Conservation (phyloP, 2,797 vertebrate genomes). For the Leptodactylus fallax region DNA sequence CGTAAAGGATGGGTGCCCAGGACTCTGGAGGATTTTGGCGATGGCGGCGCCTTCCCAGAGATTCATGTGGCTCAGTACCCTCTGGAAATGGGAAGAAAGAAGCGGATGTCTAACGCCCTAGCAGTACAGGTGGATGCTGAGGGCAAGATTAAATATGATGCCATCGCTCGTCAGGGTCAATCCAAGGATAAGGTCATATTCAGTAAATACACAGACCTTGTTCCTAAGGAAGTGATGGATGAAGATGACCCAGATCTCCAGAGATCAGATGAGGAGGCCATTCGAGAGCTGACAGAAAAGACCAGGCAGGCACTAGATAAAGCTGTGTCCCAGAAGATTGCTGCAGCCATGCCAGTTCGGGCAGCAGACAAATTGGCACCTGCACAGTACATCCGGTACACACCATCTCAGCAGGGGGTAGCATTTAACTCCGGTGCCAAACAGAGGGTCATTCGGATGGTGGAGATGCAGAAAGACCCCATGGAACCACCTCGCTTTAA, state of each 20-base stretch:
- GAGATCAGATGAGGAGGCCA: conserved; percentile 91
- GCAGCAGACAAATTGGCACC: conserved; percentile 97
- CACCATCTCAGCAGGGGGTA: conserved; percentile 96
- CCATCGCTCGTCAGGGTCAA: conserved; percentile 94
- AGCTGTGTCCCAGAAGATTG: conserved; percentile 96
- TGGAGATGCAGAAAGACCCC: conserved; percentile 99
- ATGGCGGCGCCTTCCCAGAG: conserved; percentile 98
- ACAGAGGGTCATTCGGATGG: conserved; percentile 98
- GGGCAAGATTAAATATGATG: conserved; percentile 97
- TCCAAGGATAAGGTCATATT: conserved; percentile 97
- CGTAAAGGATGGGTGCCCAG: conserved; percentile 94
- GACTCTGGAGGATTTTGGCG: conserved; percentile 91
- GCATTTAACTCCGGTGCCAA: conserved; percentile 98
- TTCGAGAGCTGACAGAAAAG: conserved; percentile 97
- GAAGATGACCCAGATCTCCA: conserved; percentile 90
- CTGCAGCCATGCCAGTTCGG: conserved; percentile 97
- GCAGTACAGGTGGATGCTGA: conserved; percentile 96
- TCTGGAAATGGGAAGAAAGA: conserved; percentile 95
- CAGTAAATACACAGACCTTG: conserved; percentile 96
- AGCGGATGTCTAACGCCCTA: conserved; percentile 93
- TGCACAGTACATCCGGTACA: conserved; percentile 98
- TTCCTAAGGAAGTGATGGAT: conserved; percentile 95
- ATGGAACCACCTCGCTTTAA: conserved; percentile 99
- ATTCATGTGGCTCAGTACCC: conserved; percentile 97
- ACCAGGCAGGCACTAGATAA: conserved; percentile 92